Evolutionary conservation across 37 sponge, comb jelly and placozoan species (phyloP), one percentile per base, ranked within the genome.

Genomic region (Ianthella basta): DNA sequence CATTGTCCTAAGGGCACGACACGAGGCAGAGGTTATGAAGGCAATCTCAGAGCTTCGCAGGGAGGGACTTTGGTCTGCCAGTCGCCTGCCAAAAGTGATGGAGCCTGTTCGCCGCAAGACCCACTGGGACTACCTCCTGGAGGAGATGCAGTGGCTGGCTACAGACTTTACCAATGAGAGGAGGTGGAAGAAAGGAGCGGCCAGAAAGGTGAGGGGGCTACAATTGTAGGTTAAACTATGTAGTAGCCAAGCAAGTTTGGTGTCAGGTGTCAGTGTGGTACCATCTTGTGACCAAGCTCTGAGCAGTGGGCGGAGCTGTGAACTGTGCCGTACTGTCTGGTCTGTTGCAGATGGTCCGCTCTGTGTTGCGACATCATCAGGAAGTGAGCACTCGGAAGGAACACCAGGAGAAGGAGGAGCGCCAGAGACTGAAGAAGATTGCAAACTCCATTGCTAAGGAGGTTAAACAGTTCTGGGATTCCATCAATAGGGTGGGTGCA

Each of bases 61-160:
- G 82, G 92, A 94, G 63, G 99, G 99, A 1, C 55, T 98, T 60
- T 98, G 99, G 99, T 92, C 97, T 33, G 83, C 93, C 30, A 91
- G 92, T 53, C 86, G 99, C 10, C 86, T 98, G 57, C 99, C 99
- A 5, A 96, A 93, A 84, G 99, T 96, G 35, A 86, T 88, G 35
- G 97, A 96, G 72, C 95, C 97, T 18, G 44, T 81, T 5, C 72
- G 90, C 68, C 50, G 38, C 23, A 96, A 96, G 86, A 86, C 86
- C 32, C 95, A 92, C 59, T 96, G 97, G 96, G 95, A 98, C 64
- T 96, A 96, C 68, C 85, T 98, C 27, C 80, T 98, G 67, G 99
- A 98, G 57, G 99, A 98, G 73, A 96, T 98, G 97, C 88, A 91
- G 64, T 98, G 97, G 99, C 82, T 98, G 60, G 94, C 99, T 3